Evolutionary conservation across 2,888 invertebrate genomes (phyloP).

Genomic region (Deilephila porcellus): DNA sequence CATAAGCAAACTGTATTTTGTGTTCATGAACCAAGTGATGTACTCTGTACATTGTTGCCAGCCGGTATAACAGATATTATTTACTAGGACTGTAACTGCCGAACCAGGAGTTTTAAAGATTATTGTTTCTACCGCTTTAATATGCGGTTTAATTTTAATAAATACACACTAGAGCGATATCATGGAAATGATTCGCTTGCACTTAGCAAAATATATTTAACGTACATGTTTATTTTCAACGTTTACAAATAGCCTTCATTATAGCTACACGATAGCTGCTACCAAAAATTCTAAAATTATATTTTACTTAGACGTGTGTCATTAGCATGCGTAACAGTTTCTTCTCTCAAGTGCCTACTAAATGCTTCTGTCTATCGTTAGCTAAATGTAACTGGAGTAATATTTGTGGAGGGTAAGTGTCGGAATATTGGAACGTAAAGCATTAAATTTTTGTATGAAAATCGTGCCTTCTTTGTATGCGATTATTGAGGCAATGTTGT

Average conservation of each 20-base stretch:
- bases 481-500: conserved; percentile 25
- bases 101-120: conserved; percentile 20
- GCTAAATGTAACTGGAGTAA: conserved; percentile 48
- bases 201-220: conserved; percentile 22
- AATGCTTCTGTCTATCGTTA: conserved; percentile 55
- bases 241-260: conserved; percentile 9
- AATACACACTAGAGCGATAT: conserved; percentile 15
- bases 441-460: conserved; percentile 29
- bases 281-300: conserved; percentile 25
- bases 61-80: conserved; percentile 27
- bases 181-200: conserved; percentile 2
- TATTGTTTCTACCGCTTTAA: conserved; percentile 27
- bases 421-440: conserved; percentile 36
- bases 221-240: background rate
- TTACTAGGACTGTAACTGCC: conserved; percentile 15
- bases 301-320: conserved; percentile 5
- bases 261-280: conserved; percentile 20
- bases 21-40: conserved; percentile 67
- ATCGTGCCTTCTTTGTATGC: conserved; percentile 31
- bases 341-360: conserved; percentile 63
- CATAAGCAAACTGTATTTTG: conserved; percentile 68
- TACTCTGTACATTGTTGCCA: conserved; percentile 44
- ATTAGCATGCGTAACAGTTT: conserved; percentile 38
- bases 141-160: conserved; percentile 19
- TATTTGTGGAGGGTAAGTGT: conserved; percentile 42